Evolutionary conservation across 1,140 invertebrate species (phyloP), one percentile per base, ranked within the genome.

Genomic region (Hylaeus volcanicus): DNA sequence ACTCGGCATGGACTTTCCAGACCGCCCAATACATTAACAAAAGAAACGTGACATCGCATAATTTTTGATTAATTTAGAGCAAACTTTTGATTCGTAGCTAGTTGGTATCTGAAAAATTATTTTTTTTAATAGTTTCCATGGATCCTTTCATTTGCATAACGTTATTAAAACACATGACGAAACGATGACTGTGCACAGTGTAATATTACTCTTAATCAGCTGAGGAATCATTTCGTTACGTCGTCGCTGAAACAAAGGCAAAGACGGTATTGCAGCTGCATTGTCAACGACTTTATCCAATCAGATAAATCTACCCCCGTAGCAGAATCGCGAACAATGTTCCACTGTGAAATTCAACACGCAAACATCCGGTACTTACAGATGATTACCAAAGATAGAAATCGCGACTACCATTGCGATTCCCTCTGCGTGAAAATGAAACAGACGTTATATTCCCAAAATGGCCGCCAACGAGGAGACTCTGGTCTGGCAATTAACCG

Each of bases 271-370:
- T 51, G 66, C 75, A 77, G 75, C 56, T 77, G 75, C 66, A 70
- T 77, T 51, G 55, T 61, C 37, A 48, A 70, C 48, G 12, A 3
- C 56, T 51, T 26, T 39, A 48, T 77, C 45, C 56, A 51, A 77
- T 77, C 75, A 70, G 75, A 77, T 77, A 69, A 77, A 70, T 71
- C 37, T 70, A 77, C 66, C 75, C 56, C 61, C 37, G 41, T 51
- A 2, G 48, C 65, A 51, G 65, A 68, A 68, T 48, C 69, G 26
- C 4, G 58, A 64, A 79, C 58, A 63, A 73, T 56, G n/a, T 75
- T 76, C 41, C 37, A 61, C 76, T 61, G 56, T 64, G 69, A 79
- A 79, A 79, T 55, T 39, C 60, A 64, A 65, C 70, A 58, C 60
- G 48, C 61, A 45, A 65, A 73, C 66, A 61, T 77, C 75, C 75